Conservation (phyloP, 1,140 invertebrate species). For the Achroia grisella region DNA sequence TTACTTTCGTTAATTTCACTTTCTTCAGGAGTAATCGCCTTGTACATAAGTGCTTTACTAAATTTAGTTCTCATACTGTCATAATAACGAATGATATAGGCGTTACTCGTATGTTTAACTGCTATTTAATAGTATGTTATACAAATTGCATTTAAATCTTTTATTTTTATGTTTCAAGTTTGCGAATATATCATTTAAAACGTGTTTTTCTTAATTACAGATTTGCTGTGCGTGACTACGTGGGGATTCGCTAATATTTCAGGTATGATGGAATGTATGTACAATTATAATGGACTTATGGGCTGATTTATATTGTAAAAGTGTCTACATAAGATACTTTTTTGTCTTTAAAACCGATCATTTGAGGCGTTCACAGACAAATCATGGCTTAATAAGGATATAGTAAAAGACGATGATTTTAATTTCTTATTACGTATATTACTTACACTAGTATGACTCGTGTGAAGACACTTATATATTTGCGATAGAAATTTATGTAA, state of each 20-base stretch:
- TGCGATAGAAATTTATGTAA: no score
- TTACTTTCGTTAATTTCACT: constrained; percentile 70
- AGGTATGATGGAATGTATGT: constrained; percentile 3
- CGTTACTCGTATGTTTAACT: constrained; percentile 10
- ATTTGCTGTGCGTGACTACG: background rate
- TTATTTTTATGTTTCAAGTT: constrained; percentile 2
- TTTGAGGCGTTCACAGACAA: no score
- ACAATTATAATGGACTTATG: no score
- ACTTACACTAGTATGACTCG: no score
- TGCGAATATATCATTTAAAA: background rate
- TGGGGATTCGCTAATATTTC: constrained; percentile 3
- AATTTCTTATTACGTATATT: no score
- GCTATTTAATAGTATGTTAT: constrained; percentile 2
- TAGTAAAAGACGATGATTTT: no score
- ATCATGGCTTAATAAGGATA: no score
- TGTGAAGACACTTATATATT: no score
- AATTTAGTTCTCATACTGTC: constrained; percentile 20
- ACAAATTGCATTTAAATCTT: background rate
- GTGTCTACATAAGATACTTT: no score
- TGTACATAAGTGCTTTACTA: constrained; percentile 32
- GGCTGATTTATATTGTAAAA: no score
- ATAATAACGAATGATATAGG: constrained; percentile 15
- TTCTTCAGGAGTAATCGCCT: constrained; percentile 43
- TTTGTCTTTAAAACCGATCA: no score
- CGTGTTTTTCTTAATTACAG: constrained; percentile 6